Base-by-base conservation (phyloP, 2,888 invertebrate genomes). In the Xestobium rufovillosum region DNA sequence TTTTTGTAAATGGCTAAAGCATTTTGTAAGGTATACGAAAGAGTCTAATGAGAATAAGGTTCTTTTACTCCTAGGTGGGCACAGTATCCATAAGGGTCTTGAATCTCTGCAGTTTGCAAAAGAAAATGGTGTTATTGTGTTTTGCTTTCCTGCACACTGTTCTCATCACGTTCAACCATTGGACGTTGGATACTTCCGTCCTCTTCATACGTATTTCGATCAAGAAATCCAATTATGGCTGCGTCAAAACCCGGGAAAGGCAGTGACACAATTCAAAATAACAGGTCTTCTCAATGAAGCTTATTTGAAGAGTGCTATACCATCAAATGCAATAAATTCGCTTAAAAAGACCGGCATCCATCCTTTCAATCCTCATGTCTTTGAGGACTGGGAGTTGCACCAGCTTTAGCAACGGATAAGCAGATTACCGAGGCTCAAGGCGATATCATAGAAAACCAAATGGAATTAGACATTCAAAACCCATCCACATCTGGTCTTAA, bases 41-140 rank as follows among this genome's bases (percentile, higher is more conserved):
- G 38, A 55, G 15, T 44, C 47, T 14, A 36, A 36, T 34, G 48
- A 51, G 14, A 46, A 51, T 12, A 49, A 52, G 40, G 49, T 56
- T 26, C 32, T 59, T 12, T 38, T 62, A 3, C 44, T 58, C 14
- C 36, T 53, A 2, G 59, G 56, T 40, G 54, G 55, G 3, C 58
- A 59, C 36, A 44, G 42, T 27, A 49, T 44, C 40, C 53, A 53
- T 37, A 45, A 52, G 41, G 17, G 33, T 14, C 16, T 39, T 15
- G 32, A 38, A 10, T 31, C 33, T 9, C 15, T 44, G 12, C 13
- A 38, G 26, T 36, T 31, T 36, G 36, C 43, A 6, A 43, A 45
- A 39, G 39, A 45, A 26, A 41, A 41, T 38, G 43, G 40, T 17
- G 31, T 41, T 34, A 13, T 43, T 27, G 26, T 43, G 31, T 28